phyloP scores from a whole-genome alignment of 2,113 vertebrate genomes.

The Ibidorhyncha struthersii region DNA sequence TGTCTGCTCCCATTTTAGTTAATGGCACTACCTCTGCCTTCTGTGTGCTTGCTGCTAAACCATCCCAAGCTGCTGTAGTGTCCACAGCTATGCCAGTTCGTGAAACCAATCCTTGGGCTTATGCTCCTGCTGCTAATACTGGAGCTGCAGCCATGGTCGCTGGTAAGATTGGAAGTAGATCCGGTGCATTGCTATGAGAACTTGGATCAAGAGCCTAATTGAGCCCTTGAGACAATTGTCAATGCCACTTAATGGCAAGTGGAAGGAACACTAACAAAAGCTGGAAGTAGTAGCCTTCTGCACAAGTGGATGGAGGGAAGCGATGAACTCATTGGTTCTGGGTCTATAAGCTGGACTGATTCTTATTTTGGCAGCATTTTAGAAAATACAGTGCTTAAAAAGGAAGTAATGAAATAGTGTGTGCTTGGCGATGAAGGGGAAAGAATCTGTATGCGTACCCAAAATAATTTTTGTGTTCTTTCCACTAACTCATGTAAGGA shows the following conservation, averaged over 20 bases:
- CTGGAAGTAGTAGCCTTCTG: background rate
- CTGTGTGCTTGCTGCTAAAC: slow-evolving; percentile 83
- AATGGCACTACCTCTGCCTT: slow-evolving; percentile 89
- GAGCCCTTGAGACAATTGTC: slow-evolving; percentile 18
- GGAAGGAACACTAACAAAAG: slow-evolving; percentile 48
- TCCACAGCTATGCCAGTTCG: slow-evolving; percentile 89
- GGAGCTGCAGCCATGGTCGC: slow-evolving; percentile 71
- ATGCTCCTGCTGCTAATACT: slow-evolving; percentile 81
- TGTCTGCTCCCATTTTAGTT: slow-evolving; percentile 89
- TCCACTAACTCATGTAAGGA: fast-evolving
- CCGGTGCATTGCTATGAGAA: slow-evolving; percentile 48
- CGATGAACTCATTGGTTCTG: background rate
- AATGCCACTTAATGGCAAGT: slow-evolving; percentile 10
- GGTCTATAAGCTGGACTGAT: background rate
- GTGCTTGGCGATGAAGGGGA: background rate
- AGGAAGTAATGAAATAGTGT: background rate
- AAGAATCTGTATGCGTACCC: background rate
- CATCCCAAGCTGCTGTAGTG: slow-evolving; percentile 80
- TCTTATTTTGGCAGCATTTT: slow-evolving; percentile 8
- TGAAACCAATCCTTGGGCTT: slow-evolving; percentile 98
- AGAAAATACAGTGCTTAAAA: background rate
- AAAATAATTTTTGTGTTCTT: background rate
- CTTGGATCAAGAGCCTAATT: slow-evolving; percentile 50
- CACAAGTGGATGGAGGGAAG: slow-evolving; percentile 29
- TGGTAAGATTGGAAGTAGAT: slow-evolving; percentile 81